Evolutionary conservation across 2,888 invertebrate genomes (phyloP).

Genomic region (Epinotia ramella): DNA sequence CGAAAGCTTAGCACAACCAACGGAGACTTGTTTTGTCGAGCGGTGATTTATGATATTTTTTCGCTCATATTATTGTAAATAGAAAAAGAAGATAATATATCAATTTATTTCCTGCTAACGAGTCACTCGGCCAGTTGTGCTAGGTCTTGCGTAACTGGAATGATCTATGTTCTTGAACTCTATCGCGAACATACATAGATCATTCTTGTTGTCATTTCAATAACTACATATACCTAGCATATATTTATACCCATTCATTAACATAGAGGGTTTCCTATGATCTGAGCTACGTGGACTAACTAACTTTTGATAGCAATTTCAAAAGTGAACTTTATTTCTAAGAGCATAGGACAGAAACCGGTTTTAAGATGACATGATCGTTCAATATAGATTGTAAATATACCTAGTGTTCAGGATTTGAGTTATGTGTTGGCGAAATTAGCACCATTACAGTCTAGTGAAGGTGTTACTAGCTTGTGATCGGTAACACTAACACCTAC

Average conservation of each 20-base stretch:
- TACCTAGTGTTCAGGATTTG: conserved; percentile 8
- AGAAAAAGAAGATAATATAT: not conserved
- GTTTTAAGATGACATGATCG: not conserved
- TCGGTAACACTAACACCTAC: not conserved
- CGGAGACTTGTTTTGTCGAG: too few species aligned
- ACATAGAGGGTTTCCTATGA: not conserved
- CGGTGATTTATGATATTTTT: not conserved
- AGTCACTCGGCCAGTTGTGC: not conserved
- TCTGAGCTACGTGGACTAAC: not conserved
- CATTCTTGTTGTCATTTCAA: not conserved
- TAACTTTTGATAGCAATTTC: too few species aligned
- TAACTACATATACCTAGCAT: not conserved
- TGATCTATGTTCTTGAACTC: not conserved
- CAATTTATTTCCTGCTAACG: not conserved
- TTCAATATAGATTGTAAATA: conserved; percentile 4
- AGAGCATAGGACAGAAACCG: not conserved
- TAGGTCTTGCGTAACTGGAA: conserved; percentile 1
- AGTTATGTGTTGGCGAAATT: conserved; percentile 19
- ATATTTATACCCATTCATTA: conserved; percentile 1
- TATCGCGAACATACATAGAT: not conserved
- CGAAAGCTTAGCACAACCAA: too few species aligned
- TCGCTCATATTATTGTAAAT: not conserved
- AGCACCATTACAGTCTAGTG: conserved; percentile 9
- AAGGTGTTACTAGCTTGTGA: conserved; percentile 8
- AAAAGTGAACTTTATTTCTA: not conserved